phyloP scores from a whole-genome alignment of 2,888 invertebrate genomes.

The Ectobius pallidus region DNA sequence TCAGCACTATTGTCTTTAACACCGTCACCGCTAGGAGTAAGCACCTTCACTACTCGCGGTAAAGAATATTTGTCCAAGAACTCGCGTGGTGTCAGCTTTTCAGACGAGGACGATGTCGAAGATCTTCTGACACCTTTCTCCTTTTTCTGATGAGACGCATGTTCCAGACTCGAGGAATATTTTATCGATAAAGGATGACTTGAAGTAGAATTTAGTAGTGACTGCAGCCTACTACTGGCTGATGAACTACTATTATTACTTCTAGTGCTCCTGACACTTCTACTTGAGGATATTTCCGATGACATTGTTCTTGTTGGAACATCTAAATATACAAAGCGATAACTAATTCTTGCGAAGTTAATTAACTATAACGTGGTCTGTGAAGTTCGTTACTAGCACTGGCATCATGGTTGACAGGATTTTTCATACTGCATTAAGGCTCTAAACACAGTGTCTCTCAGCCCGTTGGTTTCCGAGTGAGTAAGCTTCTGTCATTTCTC shows the following conservation, averaged over 20 bases:
- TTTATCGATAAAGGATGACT: background rate
- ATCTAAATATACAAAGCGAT: no score
- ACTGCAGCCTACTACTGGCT: slow-evolving; percentile 3
- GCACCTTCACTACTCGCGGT: slow-evolving; percentile 65
- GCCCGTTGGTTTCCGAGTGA: no score
- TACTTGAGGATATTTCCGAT: background rate
- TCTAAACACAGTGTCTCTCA: no score
- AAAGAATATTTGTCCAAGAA: slow-evolving; percentile 67
- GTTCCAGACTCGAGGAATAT: slow-evolving; percentile 8
- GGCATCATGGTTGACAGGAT: no score
- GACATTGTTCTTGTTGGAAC: background rate
- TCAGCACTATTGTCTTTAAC: slow-evolving; percentile 53
- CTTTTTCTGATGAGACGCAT: background rate
- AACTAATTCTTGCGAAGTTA: no score
- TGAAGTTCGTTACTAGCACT: no score
- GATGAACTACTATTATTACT: slow-evolving; percentile 8
- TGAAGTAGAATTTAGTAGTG: background rate
- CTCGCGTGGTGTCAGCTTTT: slow-evolving; percentile 51
- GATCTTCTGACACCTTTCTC: background rate
- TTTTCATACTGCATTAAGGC: no score
- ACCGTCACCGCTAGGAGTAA: slow-evolving; percentile 47
- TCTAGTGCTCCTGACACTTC: slow-evolving; percentile 11
- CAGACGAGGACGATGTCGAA: slow-evolving; percentile 8
- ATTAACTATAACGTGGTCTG: no score
- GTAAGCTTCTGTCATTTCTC: no score